Evolutionary conservation across 2,113 vertebrate genomes (phyloP).

Genomic region (Plotosus lineatus): DNA sequence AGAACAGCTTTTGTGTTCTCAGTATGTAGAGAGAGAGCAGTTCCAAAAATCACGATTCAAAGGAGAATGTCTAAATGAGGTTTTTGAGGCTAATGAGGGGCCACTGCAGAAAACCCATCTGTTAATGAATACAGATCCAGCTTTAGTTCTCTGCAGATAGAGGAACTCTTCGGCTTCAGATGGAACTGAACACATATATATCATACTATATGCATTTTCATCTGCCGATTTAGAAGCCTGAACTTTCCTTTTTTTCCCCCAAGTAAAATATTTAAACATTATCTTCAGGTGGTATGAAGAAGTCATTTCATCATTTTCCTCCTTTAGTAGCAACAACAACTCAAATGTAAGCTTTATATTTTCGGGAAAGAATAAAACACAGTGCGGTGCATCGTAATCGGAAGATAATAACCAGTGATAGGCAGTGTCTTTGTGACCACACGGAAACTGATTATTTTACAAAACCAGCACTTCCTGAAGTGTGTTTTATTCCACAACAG

Average conservation of each 20-base stretch:
- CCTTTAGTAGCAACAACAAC: background rate
- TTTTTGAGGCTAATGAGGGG: slow-evolving; percentile 47
- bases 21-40: background rate
- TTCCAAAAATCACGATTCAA: slow-evolving; percentile 43
- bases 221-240: background rate
- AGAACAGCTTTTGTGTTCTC: slow-evolving; percentile 38
- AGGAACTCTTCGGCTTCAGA: background rate
- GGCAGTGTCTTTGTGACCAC: background rate
- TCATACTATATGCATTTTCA: background rate
- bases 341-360: background rate
- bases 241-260: background rate
- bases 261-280: background rate
- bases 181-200: background rate
- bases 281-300: background rate
- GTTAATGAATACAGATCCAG: slow-evolving; percentile 22
- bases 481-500: background rate
- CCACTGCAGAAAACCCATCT: slow-evolving; percentile 15
- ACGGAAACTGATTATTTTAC: background rate
- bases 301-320: background rate
- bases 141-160: background rate
- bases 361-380: background rate
- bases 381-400: background rate
- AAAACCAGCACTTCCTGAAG: background rate
- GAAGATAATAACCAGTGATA: background rate
- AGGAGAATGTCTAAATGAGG: slow-evolving; percentile 26